phyloP scores from a whole-genome alignment of 2,797 vertebrate genomes.

The Allobates femoralis region DNA sequence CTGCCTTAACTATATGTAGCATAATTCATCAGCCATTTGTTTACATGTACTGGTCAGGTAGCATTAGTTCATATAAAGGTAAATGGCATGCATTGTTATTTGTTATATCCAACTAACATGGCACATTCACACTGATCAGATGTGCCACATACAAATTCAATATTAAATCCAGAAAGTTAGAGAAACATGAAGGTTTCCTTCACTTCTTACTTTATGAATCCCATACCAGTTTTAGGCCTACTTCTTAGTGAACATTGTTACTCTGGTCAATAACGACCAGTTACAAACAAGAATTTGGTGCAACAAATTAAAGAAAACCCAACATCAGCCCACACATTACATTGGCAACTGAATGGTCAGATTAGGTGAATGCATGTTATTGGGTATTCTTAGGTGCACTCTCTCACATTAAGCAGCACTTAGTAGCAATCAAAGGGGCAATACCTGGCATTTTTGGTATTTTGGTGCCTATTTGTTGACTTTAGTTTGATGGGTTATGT shows the following conservation, averaged over 20 bases:
- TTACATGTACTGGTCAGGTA: slow-evolving; percentile 26
- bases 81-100: neutral
- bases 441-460: neutral
- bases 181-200: neutral
- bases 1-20: slow-evolving; percentile 17
- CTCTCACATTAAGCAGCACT: slow-evolving; percentile 13
- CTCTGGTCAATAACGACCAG: neutral
- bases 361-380: neutral
- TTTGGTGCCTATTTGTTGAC: slow-evolving; percentile 31
- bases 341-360: neutral
- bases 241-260: neutral
- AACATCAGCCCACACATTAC: neutral
- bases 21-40: neutral
- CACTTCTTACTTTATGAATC: neutral
- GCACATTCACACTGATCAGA: neutral
- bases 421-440: slow-evolving; percentile 22
- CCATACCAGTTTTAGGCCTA: neutral
- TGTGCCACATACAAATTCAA: neutral
- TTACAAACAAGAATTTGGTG: neutral
- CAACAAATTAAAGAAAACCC: neutral
- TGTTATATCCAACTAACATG: neutral
- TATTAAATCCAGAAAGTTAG: neutral
- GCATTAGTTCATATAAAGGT: slow-evolving; percentile 13
- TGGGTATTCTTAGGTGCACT: neutral
- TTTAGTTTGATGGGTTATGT: slow-evolving; percentile 15